Evolutionary conservation across 1,140 invertebrate species (phyloP).

Genomic region (Trichogramma pretiosum): DNA sequence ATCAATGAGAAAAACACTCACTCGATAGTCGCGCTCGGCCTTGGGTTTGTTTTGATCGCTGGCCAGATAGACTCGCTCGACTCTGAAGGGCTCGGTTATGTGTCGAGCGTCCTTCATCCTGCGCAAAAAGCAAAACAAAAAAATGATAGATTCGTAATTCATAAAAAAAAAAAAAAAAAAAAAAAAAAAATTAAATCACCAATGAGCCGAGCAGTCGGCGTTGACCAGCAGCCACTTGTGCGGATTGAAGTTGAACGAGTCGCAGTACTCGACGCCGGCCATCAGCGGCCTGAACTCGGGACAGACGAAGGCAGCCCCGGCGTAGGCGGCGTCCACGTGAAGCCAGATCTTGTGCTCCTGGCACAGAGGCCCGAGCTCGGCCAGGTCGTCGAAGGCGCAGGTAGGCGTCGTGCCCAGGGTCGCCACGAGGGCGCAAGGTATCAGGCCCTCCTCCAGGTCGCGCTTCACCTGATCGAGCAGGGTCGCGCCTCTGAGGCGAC

Average conservation of each 20-base stretch:
- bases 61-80: conserved; percentile 84
- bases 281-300: conserved; percentile 78
- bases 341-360: conserved; percentile 69
- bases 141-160: no score
- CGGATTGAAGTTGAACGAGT: conserved; percentile 85
- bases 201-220: conserved; percentile 84
- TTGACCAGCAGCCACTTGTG: conserved; percentile 90
- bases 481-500: conserved; percentile 64
- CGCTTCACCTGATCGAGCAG: conserved; percentile 65
- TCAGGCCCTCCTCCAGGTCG: conserved; percentile 61
- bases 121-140: conserved; percentile 10
- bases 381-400: conserved; percentile 83
- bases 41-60: conserved; percentile 57
- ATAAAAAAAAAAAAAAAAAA: no score
- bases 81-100: conserved; percentile 78
- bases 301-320: conserved; percentile 79
- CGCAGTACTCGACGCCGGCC: conserved; percentile 70
- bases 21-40: conserved; percentile 73
- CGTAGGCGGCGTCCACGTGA: conserved; percentile 85
- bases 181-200: conserved; percentile 50
- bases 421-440: conserved; percentile 73
- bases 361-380: conserved; percentile 74
- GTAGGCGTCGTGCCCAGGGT: conserved; percentile 88
- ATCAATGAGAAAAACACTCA: conserved; percentile 73
- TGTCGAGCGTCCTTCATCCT: conserved; percentile 74